Conservation (phyloP, 2,888 invertebrate genomes). For the Limnephilus auricula region DNA sequence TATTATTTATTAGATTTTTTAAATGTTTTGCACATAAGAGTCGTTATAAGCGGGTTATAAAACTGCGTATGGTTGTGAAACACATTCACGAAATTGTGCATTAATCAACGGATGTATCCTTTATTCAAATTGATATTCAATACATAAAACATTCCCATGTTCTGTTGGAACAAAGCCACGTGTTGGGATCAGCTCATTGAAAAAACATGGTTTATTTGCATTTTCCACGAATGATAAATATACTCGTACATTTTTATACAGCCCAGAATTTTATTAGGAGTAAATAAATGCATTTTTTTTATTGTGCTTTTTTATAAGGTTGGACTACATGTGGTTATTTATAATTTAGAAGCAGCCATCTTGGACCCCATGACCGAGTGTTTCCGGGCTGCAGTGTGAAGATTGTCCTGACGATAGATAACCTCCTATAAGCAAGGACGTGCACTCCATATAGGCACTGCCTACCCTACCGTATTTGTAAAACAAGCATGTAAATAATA, state of each 20-base stretch:
- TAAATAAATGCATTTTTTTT: not conserved
- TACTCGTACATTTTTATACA: not conserved
- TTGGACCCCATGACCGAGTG: not conserved
- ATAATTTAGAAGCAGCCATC: not conserved
- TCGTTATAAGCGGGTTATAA: not conserved
- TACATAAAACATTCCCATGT: not conserved
- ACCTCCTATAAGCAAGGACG: too few relatives aligned
- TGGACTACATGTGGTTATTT: not conserved
- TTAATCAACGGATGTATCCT: constrained; percentile 2
- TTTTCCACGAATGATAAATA: not conserved
- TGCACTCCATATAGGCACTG: too few relatives aligned
- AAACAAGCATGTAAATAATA: too few relatives aligned
- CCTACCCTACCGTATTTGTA: too few relatives aligned
- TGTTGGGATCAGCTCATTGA: not conserved
- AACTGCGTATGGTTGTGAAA: not conserved
- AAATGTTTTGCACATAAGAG: not conserved
- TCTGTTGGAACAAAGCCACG: not conserved
- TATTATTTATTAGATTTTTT: too few relatives aligned
- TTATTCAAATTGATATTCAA: not conserved
- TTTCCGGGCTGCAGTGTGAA: not conserved
- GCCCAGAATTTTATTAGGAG: not conserved
- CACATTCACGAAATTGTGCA: not conserved
- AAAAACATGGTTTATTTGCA: not conserved
- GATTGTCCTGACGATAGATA: not conserved
- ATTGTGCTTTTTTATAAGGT: not conserved